phyloP scores from a whole-genome alignment of 2,113 vertebrate genomes.

The Erythrolamprus reginae region DNA sequence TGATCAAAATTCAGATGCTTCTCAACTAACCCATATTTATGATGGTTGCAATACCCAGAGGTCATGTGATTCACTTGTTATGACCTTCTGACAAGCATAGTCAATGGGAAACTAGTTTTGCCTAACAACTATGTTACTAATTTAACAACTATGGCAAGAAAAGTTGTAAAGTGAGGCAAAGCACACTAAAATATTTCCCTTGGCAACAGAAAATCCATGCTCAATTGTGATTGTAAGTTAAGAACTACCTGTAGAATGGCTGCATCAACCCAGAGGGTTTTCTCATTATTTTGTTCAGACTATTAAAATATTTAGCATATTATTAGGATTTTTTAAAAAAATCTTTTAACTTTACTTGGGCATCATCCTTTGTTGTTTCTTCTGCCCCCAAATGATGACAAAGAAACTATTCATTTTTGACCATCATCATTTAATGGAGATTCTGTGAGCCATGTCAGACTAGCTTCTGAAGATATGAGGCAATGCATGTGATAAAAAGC shows the following conservation, averaged over 20 bases:
- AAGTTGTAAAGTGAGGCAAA: not conserved
- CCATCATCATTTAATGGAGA: not conserved
- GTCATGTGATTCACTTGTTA: not conserved
- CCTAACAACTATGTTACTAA: not conserved
- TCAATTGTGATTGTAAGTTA: not conserved
- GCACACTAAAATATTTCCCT: not conserved
- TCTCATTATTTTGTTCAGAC: not conserved
- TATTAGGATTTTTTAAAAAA: not conserved
- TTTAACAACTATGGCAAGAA: not conserved
- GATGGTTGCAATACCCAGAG: not conserved
- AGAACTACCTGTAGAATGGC: not conserved
- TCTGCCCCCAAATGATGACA: not conserved
- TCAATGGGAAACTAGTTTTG: not conserved
- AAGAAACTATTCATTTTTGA: not conserved
- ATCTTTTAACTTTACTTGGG: not conserved
- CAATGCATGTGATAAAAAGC: not conserved
- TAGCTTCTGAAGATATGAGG: not conserved
- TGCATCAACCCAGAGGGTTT: not conserved
- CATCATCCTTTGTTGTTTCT: not conserved
- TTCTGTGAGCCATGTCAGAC: not conserved
- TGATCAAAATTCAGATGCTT: not conserved
- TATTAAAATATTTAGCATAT: not conserved
- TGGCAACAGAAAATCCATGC: not conserved
- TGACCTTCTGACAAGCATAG: not conserved
- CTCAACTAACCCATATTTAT: not conserved